Base-by-base conservation (phyloP, 2,797 vertebrate genomes). In the Apogon hyalosoma region DNA sequence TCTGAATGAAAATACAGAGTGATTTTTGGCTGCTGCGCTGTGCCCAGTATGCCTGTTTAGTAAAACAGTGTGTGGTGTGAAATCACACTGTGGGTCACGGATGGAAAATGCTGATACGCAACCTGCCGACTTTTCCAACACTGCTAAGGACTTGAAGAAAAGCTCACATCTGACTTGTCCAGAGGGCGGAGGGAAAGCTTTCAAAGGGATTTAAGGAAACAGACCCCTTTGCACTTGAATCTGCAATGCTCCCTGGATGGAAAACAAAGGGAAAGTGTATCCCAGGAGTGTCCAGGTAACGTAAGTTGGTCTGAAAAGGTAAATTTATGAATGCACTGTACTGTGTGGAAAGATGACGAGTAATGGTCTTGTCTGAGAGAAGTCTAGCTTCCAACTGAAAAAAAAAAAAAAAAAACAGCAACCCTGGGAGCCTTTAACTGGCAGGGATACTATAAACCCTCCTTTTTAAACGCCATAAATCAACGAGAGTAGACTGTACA, bases 391-490 rank as follows among this genome's bases (percentile, higher is more conserved):
- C 63, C 63, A 79, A 69, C 53, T 69, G 72, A 77, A 68, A 66
- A 68, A 79, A 80, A 28, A 79, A 80, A 28, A 28, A 28, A 28
- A 28, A 28, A 28, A 28, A 28, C 61, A 43, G 59, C 61, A 75
- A 82, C 67, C 80, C 69, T 73, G 73, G 79, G 82, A 88, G 80
- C 69, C 77, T 76, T 75, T 76, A 87, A 81, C 83, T 89, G 86
- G 87, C 83, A 84, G 64, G 63, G 54, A 81, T 79, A 82, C 66
- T 52, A 82, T 87, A 88, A 90, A 90, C 65, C 71, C 63, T 69
- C 64, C 57, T 73, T 79, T 86, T 83, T 80, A 66, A 85, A 83
- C 72, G 61, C 51, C 73, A 90, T 90, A 87, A 90, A 91, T 92
- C 90, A 91, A 81, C 40, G 6, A 66, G 72, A 82, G 80, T 76